phyloP scores from a whole-genome alignment of 2,888 invertebrate species.

The Empis stercorea region DNA sequence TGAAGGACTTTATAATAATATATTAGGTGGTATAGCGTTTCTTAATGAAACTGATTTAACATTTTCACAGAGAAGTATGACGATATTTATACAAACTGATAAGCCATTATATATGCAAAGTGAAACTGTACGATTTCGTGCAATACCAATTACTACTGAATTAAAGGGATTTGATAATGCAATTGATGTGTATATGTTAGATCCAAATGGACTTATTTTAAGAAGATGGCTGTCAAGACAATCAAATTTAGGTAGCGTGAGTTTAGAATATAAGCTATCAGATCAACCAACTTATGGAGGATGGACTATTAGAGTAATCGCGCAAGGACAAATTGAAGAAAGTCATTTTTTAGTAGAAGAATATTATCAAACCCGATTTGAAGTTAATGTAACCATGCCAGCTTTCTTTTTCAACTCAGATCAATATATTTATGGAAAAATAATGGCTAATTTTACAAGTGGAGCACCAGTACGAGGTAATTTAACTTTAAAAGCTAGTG shows the following conservation, averaged over 20 bases:
- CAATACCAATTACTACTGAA: slow-evolving; percentile 86
- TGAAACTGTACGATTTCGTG: slow-evolving; percentile 77
- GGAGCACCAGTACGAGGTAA: slow-evolving; percentile 85
- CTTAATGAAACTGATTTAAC: slow-evolving; percentile 71
- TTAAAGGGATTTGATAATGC: slow-evolving; percentile 82
- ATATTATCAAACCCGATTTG: slow-evolving; percentile 89
- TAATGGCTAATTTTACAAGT: slow-evolving; percentile 92
- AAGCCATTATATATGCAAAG: slow-evolving; percentile 92
- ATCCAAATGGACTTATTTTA: slow-evolving; percentile 77
- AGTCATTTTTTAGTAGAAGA: slow-evolving; percentile 80
- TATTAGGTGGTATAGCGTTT: slow-evolving; percentile 77
- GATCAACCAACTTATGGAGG: slow-evolving; percentile 87
- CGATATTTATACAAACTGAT: slow-evolving; percentile 89
- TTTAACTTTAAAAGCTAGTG: slow-evolving; percentile 68
- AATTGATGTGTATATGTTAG: slow-evolving; percentile 82
- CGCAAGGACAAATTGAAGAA: slow-evolving; percentile 79
- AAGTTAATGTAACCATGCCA: slow-evolving; percentile 90
- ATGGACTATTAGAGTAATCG: slow-evolving; percentile 81
- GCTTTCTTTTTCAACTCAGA: slow-evolving; percentile 86
- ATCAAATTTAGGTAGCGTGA: slow-evolving; percentile 88
- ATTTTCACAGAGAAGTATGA: slow-evolving; percentile 85
- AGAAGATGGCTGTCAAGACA: slow-evolving; percentile 88
- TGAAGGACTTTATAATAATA: slow-evolving; percentile 56
- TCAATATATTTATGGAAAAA: slow-evolving; percentile 65
- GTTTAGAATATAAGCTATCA: slow-evolving; percentile 75